Evolutionary conservation across 2,888 invertebrate species (phyloP).

Genomic region (Diloba caeruleocephala): DNA sequence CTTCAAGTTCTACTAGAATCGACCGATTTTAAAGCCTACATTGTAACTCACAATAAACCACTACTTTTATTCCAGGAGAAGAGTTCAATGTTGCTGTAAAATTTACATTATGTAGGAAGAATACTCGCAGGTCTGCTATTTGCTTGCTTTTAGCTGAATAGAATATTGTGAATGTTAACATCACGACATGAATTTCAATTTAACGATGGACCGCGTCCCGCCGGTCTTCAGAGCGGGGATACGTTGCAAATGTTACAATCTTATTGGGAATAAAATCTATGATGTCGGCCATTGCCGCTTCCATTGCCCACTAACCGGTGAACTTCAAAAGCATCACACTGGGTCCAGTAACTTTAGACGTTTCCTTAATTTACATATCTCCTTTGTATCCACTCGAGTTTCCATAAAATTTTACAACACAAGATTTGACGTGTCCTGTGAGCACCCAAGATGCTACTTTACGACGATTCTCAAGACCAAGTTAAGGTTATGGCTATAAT

Average conservation of each 20-base stretch:
- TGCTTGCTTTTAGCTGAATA: conserved; percentile 70
- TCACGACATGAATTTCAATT: conserved; percentile 72
- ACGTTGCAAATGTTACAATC: conserved; percentile 59
- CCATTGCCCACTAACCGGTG: conserved; percentile 56
- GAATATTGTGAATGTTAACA: conserved; percentile 68
- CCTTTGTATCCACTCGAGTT: conserved; percentile 80
- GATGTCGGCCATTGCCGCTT: conserved; percentile 57
- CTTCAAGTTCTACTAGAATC: conserved; percentile 7
- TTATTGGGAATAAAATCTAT: conserved; percentile 57
- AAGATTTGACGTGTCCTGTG: conserved; percentile 81
- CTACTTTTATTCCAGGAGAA: conserved; percentile 50
- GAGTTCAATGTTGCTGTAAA: conserved; percentile 56
- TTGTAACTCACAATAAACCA: conserved; percentile 46
- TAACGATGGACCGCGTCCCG: conserved; percentile 62
- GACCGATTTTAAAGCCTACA: conserved; percentile 29
- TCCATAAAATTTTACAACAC: conserved; percentile 86
- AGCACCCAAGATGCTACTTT: conserved; percentile 84
- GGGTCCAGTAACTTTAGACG: conserved; percentile 61
- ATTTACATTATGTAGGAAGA: conserved; percentile 60
- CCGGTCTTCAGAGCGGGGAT: conserved; percentile 34
- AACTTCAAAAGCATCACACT: conserved; percentile 64
- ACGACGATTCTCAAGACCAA: conserved; percentile 83
- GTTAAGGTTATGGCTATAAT: conserved; percentile 86
- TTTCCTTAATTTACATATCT: conserved; percentile 81
- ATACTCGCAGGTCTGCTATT: conserved; percentile 59